These are phyloP conservation scores for Sepioteuthis lessoniana DNA, from an alignment of 2,888 invertebrate species.

Conservation along the genomic window DNA sequence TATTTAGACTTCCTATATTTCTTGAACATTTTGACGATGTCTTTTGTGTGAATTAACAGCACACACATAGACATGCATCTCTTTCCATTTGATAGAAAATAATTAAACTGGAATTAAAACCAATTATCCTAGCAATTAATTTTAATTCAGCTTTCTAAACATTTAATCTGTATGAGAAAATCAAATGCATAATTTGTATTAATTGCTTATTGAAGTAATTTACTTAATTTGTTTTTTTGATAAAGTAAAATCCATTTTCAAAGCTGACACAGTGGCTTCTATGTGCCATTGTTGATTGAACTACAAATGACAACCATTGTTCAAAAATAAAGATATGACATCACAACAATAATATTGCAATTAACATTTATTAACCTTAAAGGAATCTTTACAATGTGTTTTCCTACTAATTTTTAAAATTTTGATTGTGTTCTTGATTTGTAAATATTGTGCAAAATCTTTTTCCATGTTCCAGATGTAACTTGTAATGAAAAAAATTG, in stretches of 20 bases:
- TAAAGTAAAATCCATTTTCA: background rate
- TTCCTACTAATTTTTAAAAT: too few species aligned
- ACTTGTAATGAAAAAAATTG: too few species aligned
- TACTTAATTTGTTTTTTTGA: background rate
- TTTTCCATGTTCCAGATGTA: too few species aligned
- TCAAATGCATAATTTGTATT: background rate
- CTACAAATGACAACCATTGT: background rate
- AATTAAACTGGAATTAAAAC: background rate
- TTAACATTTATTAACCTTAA: background rate
- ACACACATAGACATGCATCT: background rate
- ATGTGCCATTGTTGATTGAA: background rate
- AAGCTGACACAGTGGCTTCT: background rate
- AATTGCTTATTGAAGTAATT: background rate
- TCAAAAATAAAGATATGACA: background rate
- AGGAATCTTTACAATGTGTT: too few species aligned
- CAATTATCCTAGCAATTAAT: background rate
- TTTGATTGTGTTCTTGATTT: too few species aligned
- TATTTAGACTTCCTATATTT: background rate
- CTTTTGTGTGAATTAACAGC: background rate
- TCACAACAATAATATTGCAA: background rate
- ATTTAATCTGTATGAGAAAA: background rate
- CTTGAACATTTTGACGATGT: background rate
- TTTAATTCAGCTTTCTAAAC: background rate
- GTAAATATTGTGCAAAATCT: too few species aligned
- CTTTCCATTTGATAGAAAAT: background rate